Evolutionary conservation across 2,888 invertebrate genomes (phyloP).

Genomic region (Aplocera efformata): DNA sequence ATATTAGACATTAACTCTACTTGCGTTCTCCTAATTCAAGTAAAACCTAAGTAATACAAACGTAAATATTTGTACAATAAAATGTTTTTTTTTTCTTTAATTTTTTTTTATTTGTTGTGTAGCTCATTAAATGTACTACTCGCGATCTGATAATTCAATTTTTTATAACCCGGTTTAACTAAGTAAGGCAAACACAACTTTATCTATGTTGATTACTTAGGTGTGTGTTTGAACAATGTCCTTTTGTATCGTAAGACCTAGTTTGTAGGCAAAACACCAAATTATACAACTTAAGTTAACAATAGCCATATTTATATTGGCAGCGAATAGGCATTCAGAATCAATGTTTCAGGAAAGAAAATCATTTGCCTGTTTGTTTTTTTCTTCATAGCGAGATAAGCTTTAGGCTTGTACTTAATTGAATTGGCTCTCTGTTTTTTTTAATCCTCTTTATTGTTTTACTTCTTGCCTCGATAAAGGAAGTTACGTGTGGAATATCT

Average conservation of each 20-base stretch:
- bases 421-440: too few species aligned
- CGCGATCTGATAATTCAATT: not conserved
- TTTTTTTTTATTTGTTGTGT: too few species aligned
- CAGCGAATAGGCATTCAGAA: slow-evolving; percentile 34
- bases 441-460: too few species aligned
- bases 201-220: slow-evolving; percentile 72
- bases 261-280: slow-evolving; percentile 65
- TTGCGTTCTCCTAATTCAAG: too few species aligned
- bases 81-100: too few species aligned
- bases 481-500: too few species aligned
- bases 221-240: slow-evolving; percentile 69
- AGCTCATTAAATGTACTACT: too few species aligned
- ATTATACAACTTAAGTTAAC: slow-evolving; percentile 61
- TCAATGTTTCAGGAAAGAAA: slow-evolving; percentile 20
- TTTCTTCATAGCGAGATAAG: not conserved
- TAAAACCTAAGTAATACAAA: too few species aligned
- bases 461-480: too few species aligned
- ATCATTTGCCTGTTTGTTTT: slow-evolving; percentile 24
- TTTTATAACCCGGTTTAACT: not conserved
- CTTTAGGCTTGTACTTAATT: too few species aligned
- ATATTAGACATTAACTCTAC: too few species aligned
- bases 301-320: slow-evolving; percentile 52
- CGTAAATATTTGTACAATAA: too few species aligned
- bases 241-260: slow-evolving; percentile 71
- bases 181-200: slow-evolving; percentile 37